phyloP scores from a whole-genome alignment of 2,888 invertebrate genomes.

The Diadromus collaris region DNA sequence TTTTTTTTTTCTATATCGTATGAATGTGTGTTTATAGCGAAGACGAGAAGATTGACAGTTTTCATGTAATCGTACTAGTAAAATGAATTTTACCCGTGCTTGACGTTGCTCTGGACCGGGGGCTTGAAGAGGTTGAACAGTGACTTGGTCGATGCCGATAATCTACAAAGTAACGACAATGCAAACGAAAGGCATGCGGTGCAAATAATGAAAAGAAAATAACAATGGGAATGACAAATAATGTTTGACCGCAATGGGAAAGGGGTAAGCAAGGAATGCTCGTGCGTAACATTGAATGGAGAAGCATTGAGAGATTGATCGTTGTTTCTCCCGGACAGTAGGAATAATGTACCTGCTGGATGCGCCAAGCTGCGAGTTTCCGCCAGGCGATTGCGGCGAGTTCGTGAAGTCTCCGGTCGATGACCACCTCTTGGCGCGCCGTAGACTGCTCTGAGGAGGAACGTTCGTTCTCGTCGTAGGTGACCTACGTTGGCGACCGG shows the following conservation, averaged over 20 bases:
- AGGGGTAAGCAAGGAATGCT: constrained; percentile 28
- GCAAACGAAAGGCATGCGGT: constrained; percentile 77
- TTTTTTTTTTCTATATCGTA: too few relatives aligned
- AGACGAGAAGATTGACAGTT: not conserved
- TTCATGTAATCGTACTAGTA: not conserved
- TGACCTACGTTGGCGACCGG: constrained; percentile 78
- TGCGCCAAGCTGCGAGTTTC: constrained; percentile 78
- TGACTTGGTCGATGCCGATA: constrained; percentile 80
- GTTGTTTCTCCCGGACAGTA: not conserved
- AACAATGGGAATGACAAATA: constrained; percentile 30
- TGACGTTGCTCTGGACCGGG: constrained; percentile 77
- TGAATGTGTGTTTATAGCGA: not conserved
- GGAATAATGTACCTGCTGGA: constrained; percentile 79
- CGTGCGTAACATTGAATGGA: constrained; percentile 29
- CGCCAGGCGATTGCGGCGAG: constrained; percentile 77
- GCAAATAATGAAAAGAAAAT: constrained; percentile 65
- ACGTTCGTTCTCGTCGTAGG: constrained; percentile 85
- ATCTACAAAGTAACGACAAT: constrained; percentile 78
- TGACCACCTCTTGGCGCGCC: constrained; percentile 88
- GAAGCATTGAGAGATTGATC: constrained; percentile 9
- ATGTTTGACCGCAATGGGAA: not conserved
- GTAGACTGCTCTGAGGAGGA: constrained; percentile 81
- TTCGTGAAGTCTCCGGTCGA: constrained; percentile 92
- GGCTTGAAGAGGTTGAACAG: constrained; percentile 81
- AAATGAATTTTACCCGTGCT: constrained; percentile 78